These are phyloP conservation scores for Caenorhabditis inopinata DNA, from an alignment of 1,140 invertebrate genomes.

Conservation along the genomic window DNA sequence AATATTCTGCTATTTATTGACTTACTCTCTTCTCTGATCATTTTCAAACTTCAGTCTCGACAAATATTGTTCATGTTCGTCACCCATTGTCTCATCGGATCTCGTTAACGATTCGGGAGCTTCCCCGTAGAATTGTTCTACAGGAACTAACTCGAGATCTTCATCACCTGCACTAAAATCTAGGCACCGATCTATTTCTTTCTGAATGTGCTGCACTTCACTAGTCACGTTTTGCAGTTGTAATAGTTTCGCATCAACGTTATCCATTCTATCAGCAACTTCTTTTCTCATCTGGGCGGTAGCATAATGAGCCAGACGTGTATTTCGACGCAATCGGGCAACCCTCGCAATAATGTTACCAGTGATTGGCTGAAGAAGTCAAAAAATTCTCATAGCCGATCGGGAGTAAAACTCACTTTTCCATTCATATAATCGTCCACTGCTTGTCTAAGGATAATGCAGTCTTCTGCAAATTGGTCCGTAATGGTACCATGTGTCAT, in stretches of 20 bases:
- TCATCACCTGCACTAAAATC: constrained; percentile 42
- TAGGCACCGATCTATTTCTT: constrained; percentile 41
- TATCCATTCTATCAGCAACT: not conserved
- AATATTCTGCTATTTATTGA: not conserved
- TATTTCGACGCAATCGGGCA: not conserved
- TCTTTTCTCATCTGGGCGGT: constrained; percentile 22
- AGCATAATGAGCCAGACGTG: not conserved
- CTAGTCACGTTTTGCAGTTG: constrained; percentile 40
- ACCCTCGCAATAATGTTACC: not conserved
- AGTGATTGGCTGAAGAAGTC: not conserved
- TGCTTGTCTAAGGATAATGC: not conserved
- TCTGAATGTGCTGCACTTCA: constrained; percentile 39
- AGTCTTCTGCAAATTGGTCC: not conserved
- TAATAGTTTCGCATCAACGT: constrained; percentile 36
- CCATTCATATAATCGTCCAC: not conserved
- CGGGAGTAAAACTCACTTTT: not conserved
- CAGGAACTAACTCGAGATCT: constrained; percentile 35
- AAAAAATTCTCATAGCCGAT: not conserved
- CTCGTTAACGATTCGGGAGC: constrained; percentile 13
- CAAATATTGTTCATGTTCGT: constrained; percentile 33
- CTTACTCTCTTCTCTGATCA: constrained; percentile 39
- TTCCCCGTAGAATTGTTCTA: constrained; percentile 38
- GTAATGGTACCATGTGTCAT: not conserved
- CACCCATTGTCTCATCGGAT: constrained; percentile 26
- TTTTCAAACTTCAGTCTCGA: constrained; percentile 30